phyloP scores from a whole-genome alignment of 2,113 vertebrate species.

The Apteryx owenii region DNA sequence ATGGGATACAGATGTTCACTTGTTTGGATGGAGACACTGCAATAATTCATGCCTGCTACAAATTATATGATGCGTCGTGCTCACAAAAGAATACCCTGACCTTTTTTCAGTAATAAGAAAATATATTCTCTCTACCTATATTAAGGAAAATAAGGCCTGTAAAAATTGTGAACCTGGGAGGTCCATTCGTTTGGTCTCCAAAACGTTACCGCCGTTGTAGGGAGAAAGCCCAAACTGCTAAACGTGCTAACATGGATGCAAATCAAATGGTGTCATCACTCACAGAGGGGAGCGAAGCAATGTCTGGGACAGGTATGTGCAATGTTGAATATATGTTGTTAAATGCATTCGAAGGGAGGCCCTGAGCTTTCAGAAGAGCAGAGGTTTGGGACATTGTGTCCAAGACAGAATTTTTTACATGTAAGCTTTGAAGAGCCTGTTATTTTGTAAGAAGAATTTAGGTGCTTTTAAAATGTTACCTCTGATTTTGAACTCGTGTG shows the following conservation, averaged over 20 bases:
- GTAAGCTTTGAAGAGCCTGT: background rate
- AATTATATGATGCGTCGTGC: background rate
- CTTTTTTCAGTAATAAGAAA: constrained; percentile 28
- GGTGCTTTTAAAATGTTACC: background rate
- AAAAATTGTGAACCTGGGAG: background rate
- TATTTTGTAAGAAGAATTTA: background rate
- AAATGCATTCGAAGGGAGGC: background rate
- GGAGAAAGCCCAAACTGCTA: background rate
- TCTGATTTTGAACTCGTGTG: background rate
- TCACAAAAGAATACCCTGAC: background rate
- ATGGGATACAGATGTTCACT: constrained; percentile 76
- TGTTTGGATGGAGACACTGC: constrained; percentile 65
- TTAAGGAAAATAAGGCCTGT: background rate
- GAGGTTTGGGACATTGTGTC: background rate
- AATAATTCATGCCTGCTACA: constrained; percentile 67
- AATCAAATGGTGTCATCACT: background rate
- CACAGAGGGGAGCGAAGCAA: background rate
- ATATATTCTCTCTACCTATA: background rate
- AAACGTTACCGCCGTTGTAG: background rate
- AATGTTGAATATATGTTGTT: background rate
- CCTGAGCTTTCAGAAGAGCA: background rate
- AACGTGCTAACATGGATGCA: accelerated
- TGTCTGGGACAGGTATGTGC: background rate
- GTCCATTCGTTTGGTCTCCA: background rate
- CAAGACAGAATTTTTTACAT: background rate